A percentile compares a stretch with the other conserved stretches of the same genome.
These are phyloP conservation scores for Hirudinaria manillensis DNA, from an alignment of 2,888 invertebrate species.

Conservation along the genomic window DNA sequence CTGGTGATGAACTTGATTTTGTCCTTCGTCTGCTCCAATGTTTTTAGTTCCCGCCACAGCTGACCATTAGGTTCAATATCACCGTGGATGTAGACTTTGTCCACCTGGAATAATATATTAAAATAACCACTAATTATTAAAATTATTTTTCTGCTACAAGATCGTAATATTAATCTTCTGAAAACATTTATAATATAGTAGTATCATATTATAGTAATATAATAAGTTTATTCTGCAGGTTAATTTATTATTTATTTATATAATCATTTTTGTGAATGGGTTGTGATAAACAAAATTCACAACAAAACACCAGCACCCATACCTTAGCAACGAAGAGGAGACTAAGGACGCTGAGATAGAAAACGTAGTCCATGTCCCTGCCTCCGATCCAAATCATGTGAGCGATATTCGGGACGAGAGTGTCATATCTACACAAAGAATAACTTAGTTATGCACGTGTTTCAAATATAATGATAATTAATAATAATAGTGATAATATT, in stretches of 20 bases:
- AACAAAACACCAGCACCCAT: neutral
- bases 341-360: slow-evolving; percentile 48
- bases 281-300: neutral
- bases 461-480: neutral
- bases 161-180: too few relatives aligned
- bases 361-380: slow-evolving; percentile 45
- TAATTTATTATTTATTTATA: too few relatives aligned
- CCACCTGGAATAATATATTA: slow-evolving; percentile 36
- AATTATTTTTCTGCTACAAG: neutral
- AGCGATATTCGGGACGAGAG: slow-evolving; percentile 46
- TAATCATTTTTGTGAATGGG: neutral
- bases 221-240: too few relatives aligned
- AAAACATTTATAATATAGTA: too few relatives aligned
- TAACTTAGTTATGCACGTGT: neutral
- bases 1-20: slow-evolving; percentile 35
- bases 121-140: neutral
- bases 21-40: slow-evolving; percentile 22
- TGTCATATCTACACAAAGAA: slow-evolving; percentile 25
- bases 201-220: too few relatives aligned
- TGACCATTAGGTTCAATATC: slow-evolving; percentile 41
- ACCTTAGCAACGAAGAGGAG: slow-evolving; percentile 44
- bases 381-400: slow-evolving; percentile 50
- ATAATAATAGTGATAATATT: neutral
- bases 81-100: slow-evolving; percentile 47
- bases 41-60: slow-evolving; percentile 31